Base-by-base conservation (phyloP, 2,113 vertebrate genomes). In the Rhinolophus sinicus region DNA sequence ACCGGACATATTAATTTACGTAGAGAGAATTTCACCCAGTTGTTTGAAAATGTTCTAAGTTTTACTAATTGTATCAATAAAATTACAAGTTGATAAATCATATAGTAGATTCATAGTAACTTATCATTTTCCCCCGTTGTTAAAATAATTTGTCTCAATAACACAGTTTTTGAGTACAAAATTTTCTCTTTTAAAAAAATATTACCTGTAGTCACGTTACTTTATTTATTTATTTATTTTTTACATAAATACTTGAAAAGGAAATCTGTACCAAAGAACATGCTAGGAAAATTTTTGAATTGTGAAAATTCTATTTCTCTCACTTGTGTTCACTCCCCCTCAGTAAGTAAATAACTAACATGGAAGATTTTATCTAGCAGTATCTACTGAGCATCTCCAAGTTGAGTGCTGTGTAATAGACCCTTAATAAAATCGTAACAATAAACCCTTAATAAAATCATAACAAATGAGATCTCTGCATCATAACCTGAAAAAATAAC, bases 21-120 rank as follows among this genome's bases (percentile, higher is more conserved):
- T 28, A 26, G 0, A 52, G 15, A 19, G 0, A 16, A 67, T 24
- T 96, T 91, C 50, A 94, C 19, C 3, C 2, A 28, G 21, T 80
- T 24, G 19, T 60, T 82, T 62, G 10, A 40, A 97, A 97, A 94
- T 58, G 3, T n/a, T 85, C 75, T 35, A 40, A 60, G 5, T 38
- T 89, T 80, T 40, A 44, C n/a, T 47, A 52, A 90, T 52, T 73
- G 5, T 30, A 22, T 52, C 77, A 73, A 64, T 35, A 47, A 77
- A 94, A 58, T 86, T 65, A 86, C 30, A 81, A 69, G 33, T 65
- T 54, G 1, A 75, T 62, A 24, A 44, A 65, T 75, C 3, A 13
- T 10, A 38, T 9, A 47, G 22, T 54, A 6, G 52, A 85, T 47
- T 72, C 18, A 56, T 33, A 44, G 9, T 54, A 86, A 50, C 0